Evolutionary conservation across 2,113 vertebrate genomes (phyloP), one percentile per base, ranked within the genome.

Genomic region (Tauraco erythrolophus): DNA sequence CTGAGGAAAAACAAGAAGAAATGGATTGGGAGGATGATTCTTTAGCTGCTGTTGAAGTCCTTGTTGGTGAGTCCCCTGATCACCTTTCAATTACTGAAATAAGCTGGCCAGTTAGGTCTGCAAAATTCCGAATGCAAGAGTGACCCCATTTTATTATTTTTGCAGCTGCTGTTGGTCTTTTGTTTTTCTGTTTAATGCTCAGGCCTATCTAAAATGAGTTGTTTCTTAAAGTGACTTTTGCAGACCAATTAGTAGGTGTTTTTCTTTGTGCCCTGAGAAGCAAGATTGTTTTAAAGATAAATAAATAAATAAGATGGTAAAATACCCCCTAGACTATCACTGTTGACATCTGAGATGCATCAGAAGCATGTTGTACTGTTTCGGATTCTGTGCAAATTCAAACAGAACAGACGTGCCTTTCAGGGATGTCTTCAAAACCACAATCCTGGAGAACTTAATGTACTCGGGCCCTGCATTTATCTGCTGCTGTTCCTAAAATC

Each of bases 21-120:
- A 99, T 99, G 98, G 99, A 99, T 94, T 99, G 99, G 99, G 99
- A 99, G 97, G 99, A 99, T 82, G 99, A 99, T 97, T 99, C 99
- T 84, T 97, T 99, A 95, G 99, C 99, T 98, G 99, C 99, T 61
- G 99, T 99, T 81, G 99, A 99, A 98, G 99, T 99, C 97, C 99
- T 99, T 89, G 99, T 99, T 94, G 99, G 99, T 99, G 98, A 97
- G 99, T 56, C 53, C 62, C 92, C 46, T 90, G 48, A n/a, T 51
- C 84, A 28, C 30, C 70, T 91, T 58, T 71, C 39, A 66, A 23
- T 77, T 81, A 18, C 28, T 74, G 69, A 60, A 94, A 51, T 91
- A 58, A 69, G 66, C 19, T 19, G 33, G 8, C 17, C 6, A 3
- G 21, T 66, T 81, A 48, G 43, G 14, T 41, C 70, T 90, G 35